phyloP scores from a whole-genome alignment of 2,797 vertebrate species.

The Trachops cirrhosus region DNA sequence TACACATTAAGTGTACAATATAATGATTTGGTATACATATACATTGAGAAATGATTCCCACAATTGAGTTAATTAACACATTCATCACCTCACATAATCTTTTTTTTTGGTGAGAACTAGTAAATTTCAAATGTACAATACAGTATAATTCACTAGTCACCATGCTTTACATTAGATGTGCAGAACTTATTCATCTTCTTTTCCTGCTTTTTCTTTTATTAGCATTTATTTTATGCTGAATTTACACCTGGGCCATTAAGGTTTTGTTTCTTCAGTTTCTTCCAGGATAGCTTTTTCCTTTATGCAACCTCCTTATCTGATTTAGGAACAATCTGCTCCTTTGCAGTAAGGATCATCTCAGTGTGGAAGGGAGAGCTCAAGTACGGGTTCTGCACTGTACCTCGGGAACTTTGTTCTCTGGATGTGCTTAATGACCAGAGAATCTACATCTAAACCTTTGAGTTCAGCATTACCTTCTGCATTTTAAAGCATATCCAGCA shows the following conservation, averaged over 20 bases:
- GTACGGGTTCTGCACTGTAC: background rate
- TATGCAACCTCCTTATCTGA: background rate
- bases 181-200: background rate
- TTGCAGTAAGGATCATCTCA: background rate
- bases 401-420: background rate
- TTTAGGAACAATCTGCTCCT: background rate
- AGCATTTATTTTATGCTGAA: background rate
- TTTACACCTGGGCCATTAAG: background rate
- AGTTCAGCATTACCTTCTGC: background rate
- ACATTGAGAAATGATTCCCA: background rate
- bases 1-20: background rate
- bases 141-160: background rate
- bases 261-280: background rate
- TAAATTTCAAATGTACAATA: background rate
- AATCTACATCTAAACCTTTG: background rate
- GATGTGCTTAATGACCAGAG: background rate
- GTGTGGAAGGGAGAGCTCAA: background rate
- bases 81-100: background rate
- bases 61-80: background rate
- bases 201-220: background rate
- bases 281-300: background rate
- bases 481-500: background rate
- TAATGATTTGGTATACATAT: background rate
- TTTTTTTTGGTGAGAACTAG: background rate
- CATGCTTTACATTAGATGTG: background rate